A percentile compares a stretch with the other conserved stretches of the same genome.
Conservation (phyloP, 2,797 vertebrate species). For the Taeniopygia guttata region DNA sequence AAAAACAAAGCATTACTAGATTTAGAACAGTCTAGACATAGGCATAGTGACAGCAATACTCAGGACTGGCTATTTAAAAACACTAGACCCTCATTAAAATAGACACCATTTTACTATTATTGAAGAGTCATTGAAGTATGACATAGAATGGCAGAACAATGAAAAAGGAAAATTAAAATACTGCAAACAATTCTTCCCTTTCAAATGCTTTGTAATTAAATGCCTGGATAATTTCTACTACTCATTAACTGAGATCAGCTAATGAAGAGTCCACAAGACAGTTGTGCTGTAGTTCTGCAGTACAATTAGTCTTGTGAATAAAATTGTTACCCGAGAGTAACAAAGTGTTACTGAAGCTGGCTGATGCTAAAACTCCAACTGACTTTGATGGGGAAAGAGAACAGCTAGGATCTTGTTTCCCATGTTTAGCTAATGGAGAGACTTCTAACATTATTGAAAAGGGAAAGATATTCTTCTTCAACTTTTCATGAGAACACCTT, state of each 20-base stretch:
- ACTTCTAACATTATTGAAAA: neutral
- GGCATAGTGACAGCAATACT: neutral
- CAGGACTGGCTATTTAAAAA: slow-evolving; percentile 4
- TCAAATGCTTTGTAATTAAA: neutral
- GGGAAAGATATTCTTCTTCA: neutral
- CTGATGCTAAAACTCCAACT: neutral
- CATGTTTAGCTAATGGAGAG: neutral
- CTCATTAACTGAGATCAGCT: neutral
- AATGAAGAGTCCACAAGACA: neutral
- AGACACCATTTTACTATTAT: neutral
- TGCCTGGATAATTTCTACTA: neutral
- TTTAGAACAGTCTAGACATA: neutral
- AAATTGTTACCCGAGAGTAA: neutral
- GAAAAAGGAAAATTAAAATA: neutral
- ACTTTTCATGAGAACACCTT: neutral
- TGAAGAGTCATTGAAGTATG: slow-evolving; percentile 31
- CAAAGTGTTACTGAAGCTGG: neutral
- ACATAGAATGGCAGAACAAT: neutral
- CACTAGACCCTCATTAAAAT: slow-evolving; percentile 2
- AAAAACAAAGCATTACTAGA: neutral
- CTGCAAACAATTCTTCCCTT: neutral
- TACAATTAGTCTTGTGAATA: neutral
- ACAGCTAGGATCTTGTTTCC: neutral
- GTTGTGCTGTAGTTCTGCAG: neutral
- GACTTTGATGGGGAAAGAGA: neutral